phyloP scores from a whole-genome alignment of 2,113 vertebrate genomes.

The Corythaeola cristata region DNA sequence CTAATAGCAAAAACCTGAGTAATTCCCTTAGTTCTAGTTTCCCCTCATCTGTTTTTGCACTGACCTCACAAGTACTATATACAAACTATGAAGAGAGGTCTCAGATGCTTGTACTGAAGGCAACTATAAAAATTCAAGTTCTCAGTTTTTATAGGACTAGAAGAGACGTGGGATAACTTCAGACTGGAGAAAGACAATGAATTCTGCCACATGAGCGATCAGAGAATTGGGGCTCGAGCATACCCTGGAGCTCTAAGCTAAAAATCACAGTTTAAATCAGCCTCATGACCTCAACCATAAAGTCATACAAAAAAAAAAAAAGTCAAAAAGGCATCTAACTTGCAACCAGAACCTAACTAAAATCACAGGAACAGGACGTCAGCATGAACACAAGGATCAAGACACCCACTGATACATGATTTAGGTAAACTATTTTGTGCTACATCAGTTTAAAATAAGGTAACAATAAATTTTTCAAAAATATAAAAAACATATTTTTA shows the following conservation, averaged over 20 bases:
- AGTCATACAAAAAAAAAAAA: not conserved
- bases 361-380: not conserved
- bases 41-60: not conserved
- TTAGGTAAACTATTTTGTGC: not conserved
- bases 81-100: not conserved
- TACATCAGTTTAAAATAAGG: not conserved
- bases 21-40: not conserved
- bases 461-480: not conserved
- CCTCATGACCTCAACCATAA: not conserved
- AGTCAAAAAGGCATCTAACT: not conserved
- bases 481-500: no score
- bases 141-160: not conserved
- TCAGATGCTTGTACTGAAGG: not conserved
- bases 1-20: not conserved
- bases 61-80: not conserved
- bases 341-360: not conserved
- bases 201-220: not conserved
- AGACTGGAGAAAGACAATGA: not conserved
- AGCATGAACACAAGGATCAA: not conserved
- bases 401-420: not conserved
- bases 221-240: not conserved
- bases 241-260: not conserved
- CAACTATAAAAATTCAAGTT: not conserved
- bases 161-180: not conserved
- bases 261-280: not conserved